phyloP scores from a whole-genome alignment of 2,113 vertebrate species.

The Diadophis punctatus region DNA sequence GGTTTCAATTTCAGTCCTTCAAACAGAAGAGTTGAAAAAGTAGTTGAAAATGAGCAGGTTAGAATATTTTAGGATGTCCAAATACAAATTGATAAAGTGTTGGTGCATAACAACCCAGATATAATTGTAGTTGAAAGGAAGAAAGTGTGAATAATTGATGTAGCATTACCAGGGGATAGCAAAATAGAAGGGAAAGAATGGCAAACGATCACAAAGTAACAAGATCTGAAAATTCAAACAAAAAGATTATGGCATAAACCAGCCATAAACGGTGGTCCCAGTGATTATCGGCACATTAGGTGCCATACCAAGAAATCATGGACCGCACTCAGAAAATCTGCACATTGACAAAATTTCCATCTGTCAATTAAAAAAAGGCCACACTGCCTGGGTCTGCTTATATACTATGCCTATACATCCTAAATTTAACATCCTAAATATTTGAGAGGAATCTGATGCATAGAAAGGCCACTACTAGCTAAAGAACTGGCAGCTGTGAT shows the following conservation, averaged over 20 bases:
- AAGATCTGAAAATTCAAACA: background rate
- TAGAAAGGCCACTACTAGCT: background rate
- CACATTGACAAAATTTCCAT: background rate
- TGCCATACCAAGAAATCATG: background rate
- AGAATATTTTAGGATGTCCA: background rate
- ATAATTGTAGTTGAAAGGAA: background rate
- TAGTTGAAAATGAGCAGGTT: background rate
- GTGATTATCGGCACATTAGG: background rate
- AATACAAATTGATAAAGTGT: background rate
- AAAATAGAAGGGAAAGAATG: background rate
- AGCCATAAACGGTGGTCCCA: background rate
- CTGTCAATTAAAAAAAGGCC: background rate
- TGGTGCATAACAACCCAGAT: background rate
- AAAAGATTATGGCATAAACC: background rate
- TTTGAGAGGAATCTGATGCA: background rate
- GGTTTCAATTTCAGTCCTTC: background rate
- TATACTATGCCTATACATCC: background rate
- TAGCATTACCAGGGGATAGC: background rate
- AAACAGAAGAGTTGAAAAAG: background rate
- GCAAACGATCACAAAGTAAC: background rate
- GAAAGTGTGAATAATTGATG: background rate
- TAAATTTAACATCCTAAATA: background rate
- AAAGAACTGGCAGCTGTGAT: background rate
- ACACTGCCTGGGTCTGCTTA: background rate
- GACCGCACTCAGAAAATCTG: background rate